These are phyloP conservation scores for Bombus confusus DNA, from an alignment of 1,140 invertebrate genomes.

Conservation along the genomic window DNA sequence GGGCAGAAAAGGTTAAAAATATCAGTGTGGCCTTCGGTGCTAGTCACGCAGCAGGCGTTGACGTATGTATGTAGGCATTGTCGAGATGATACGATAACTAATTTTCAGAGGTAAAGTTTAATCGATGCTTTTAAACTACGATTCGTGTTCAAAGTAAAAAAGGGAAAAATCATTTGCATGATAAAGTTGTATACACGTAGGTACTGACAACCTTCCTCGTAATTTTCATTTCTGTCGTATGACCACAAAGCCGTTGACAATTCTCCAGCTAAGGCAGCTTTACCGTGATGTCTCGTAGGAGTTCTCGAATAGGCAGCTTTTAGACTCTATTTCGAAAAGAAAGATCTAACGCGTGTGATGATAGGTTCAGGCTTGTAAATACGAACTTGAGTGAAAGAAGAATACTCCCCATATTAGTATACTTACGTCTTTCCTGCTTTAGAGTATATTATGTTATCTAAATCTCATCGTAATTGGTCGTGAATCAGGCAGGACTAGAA, in stretches of 20 bases:
- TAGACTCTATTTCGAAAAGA: background rate
- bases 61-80: background rate
- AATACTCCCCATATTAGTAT: background rate
- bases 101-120: background rate
- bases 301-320: background rate
- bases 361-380: background rate
- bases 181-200: too few relatives aligned
- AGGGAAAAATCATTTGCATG: too few relatives aligned
- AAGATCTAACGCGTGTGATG: background rate
- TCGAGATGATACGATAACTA: background rate
- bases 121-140: background rate
- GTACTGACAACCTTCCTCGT: too few relatives aligned
- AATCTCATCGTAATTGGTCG: background rate
- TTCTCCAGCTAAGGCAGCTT: background rate
- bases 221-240: background rate
- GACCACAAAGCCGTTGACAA: background rate
- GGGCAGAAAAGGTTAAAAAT: background rate
- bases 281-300: background rate
- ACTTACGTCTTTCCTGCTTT: background rate
- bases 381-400: background rate
- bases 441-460: background rate
- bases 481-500: too few relatives aligned
- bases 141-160: background rate
- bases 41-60: slow-evolving; percentile 4
- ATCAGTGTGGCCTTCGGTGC: background rate